Conservation (phyloP, 2,113 vertebrate genomes). For the Coracopsis vasa region DNA sequence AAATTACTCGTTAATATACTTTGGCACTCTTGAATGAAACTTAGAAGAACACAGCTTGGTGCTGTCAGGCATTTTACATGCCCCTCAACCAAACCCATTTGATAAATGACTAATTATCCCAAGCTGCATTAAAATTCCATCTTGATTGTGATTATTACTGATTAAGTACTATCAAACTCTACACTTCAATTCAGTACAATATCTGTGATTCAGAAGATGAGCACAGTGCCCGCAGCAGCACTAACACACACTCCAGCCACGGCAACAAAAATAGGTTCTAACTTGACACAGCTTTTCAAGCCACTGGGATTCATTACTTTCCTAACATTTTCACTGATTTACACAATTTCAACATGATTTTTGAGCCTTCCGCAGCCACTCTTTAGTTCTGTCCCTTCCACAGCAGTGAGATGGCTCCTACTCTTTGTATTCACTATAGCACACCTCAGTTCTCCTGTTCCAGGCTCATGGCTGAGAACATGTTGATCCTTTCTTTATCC, state of each 20-base stretch:
- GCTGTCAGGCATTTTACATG: neutral
- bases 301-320: neutral
- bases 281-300: neutral
- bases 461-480: neutral
- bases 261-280: neutral
- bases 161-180: neutral
- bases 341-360: neutral
- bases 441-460: neutral
- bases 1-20: neutral
- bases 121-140: neutral
- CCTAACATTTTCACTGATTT: neutral
- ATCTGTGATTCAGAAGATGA: neutral
- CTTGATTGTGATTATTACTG: conserved; percentile 28
- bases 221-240: neutral
- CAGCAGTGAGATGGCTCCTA: neutral
- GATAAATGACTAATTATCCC: conserved; percentile 10
- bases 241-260: neutral
- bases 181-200: neutral
- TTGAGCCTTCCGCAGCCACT: neutral
- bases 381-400: neutral
- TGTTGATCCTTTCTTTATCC: neutral
- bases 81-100: neutral
- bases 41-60: neutral
- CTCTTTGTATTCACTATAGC: neutral
- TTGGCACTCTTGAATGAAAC: neutral